Evolutionary conservation across 2,113 vertebrate genomes (phyloP), one percentile per base, ranked within the genome.

Genomic region (Periophthalmodon schlosseri): DNA sequence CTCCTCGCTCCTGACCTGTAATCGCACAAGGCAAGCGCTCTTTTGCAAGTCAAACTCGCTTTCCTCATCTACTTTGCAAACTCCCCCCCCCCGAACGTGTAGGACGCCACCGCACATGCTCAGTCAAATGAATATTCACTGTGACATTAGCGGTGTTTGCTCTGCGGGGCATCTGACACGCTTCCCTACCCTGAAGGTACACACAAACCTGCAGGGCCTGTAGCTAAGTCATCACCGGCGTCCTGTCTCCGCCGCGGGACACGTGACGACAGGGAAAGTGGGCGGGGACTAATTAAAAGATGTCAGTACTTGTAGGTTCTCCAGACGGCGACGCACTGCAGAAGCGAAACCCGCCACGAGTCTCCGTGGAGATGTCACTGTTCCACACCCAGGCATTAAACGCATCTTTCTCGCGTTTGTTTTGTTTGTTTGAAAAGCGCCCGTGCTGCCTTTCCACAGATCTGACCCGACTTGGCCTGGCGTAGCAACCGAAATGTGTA

Each of bases 41-140:
- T 83, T 94, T 94, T 95, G 93, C 93, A 94, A 94, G 92, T 94
- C 93, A 95, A 94, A 95, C 72, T 75, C 66, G 23, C 54, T 72
- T 77, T 83, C 73, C 80, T 83, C 70, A 60, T 88, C 90, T 91
- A 84, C 87, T 93, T 95, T 95, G 93, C 94, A 94, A 94, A 93
- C 89, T 86, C 10, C 39, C 9, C 6, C 28, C 28, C 85, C 52
- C 74, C 60, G 65, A 77, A 81, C 77, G 77, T 13, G 4, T 75
- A 80, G 66, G 90, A 83, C 79, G 61, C 80, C 70, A 69, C 70
- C 72, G 69, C 72, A 58, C 5, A 11, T 6, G 49, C 56, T 69
- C 73, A 74, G 68, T 66, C 23, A 69, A 2, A 65, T 15, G 21
- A 39, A 75, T 0, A 8, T 21, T 34, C 24, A 24, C 70, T 50